phyloP scores from a whole-genome alignment of 1,140 invertebrate genomes.

The Elymnias hypermnestra region DNA sequence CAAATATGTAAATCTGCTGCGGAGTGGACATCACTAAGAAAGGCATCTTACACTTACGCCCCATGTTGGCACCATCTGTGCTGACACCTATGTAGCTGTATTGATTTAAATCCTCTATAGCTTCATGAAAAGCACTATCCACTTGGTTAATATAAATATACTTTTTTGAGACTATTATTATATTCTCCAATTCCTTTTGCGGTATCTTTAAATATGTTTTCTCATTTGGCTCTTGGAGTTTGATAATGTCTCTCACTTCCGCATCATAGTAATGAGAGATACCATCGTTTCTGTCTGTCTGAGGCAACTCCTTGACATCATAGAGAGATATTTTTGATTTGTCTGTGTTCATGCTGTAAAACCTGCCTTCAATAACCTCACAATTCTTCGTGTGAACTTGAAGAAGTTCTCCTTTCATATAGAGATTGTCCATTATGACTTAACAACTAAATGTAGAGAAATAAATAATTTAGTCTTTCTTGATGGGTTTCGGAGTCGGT shows the following conservation, averaged over 20 bases:
- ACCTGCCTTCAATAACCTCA: conserved; percentile 60
- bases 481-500: conserved; percentile 50
- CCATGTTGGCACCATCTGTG: conserved; percentile 63
- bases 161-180: conserved; percentile 59
- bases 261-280: conserved; percentile 60
- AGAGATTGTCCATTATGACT: conserved; percentile 59
- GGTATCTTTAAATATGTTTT: conserved; percentile 54
- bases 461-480: conserved; percentile 57
- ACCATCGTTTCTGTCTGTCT: conserved; percentile 45
- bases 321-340: conserved; percentile 67
- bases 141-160: conserved; percentile 69
- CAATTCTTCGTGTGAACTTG: conserved; percentile 64
- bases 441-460: conserved; percentile 18
- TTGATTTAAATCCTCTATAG: conserved; percentile 56
- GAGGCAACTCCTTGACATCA: conserved; percentile 54
- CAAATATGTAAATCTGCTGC: conserved; percentile 72
- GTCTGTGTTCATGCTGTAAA: conserved; percentile 61
- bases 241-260: conserved; percentile 60
- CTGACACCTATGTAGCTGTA: conserved; percentile 57
- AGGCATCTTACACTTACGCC: conserved; percentile 70
- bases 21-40: conserved; percentile 67
- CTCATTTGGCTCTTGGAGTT: conserved; percentile 47
- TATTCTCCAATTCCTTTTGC: conserved; percentile 62
- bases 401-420: conserved; percentile 66
- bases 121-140: conserved; percentile 61